Conservation (phyloP, 2,888 invertebrate genomes). For the Poecilobothrus nobilitatus region DNA sequence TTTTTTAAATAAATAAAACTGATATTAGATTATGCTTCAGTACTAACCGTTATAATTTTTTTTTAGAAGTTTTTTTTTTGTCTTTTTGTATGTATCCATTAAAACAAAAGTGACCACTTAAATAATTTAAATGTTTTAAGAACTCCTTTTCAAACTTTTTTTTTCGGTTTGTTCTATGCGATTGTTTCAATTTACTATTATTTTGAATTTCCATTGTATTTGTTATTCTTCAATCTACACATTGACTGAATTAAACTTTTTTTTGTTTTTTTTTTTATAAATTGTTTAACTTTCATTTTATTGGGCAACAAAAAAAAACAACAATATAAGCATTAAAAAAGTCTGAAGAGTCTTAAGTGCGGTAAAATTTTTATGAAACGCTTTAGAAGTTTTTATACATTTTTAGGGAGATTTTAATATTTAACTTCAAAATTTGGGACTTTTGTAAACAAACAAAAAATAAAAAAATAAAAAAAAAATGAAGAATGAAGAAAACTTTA, state of each 20-base stretch:
- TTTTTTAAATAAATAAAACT: too few relatives aligned
- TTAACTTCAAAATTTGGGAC: too few relatives aligned
- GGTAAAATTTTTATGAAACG: slow-evolving; percentile 6
- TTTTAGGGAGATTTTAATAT: too few relatives aligned
- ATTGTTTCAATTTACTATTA: background rate
- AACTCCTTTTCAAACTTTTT: background rate
- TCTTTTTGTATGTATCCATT: background rate
- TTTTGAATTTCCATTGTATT: background rate
- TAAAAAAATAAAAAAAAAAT: too few relatives aligned
- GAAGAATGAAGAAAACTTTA: too few relatives aligned
- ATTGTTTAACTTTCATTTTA: background rate
- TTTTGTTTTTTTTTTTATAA: background rate
- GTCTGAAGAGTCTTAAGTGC: slow-evolving; percentile 9
- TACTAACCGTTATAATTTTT: too few relatives aligned
- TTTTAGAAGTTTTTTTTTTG: too few relatives aligned
- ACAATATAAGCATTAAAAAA: background rate
- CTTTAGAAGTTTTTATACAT: background rate
- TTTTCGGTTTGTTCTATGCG: background rate
- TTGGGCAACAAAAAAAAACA: background rate
- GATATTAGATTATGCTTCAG: too few relatives aligned
- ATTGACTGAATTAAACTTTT: too few relatives aligned
- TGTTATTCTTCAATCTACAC: background rate
- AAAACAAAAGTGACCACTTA: background rate
- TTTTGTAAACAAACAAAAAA: too few relatives aligned
- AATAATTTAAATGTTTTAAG: background rate